phyloP scores from a whole-genome alignment of 2,888 invertebrate species.

The Deilephila elpenor region DNA sequence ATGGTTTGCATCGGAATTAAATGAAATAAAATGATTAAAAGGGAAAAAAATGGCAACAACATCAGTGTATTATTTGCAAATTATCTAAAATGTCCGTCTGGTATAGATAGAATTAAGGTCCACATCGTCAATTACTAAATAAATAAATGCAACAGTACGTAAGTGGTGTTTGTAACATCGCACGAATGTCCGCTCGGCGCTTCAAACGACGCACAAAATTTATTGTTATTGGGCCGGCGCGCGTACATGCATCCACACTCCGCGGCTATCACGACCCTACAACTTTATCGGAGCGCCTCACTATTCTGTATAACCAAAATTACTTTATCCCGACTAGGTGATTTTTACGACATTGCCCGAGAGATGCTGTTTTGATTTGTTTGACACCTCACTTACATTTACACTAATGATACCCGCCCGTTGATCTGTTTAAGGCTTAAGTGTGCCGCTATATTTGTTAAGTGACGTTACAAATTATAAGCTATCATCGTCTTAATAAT shows the following conservation, averaged over 20 bases:
- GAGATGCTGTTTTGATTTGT: slow-evolving; percentile 59
- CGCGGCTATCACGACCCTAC: slow-evolving; percentile 80
- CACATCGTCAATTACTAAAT: not conserved
- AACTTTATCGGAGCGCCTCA: slow-evolving; percentile 75
- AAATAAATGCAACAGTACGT: slow-evolving; percentile 2
- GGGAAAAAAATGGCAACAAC: too few species aligned
- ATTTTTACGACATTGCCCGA: slow-evolving; percentile 42
- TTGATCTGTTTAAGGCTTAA: slow-evolving; percentile 34
- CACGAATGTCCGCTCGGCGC: slow-evolving; percentile 61
- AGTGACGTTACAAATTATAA: slow-evolving; percentile 16
- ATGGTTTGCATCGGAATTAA: too few species aligned
- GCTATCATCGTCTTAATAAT: slow-evolving; percentile 21
- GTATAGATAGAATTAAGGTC: too few species aligned
- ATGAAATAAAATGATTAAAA: too few species aligned
- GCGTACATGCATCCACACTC: slow-evolving; percentile 84
- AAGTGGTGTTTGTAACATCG: slow-evolving; percentile 20
- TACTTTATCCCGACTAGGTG: slow-evolving; percentile 50
- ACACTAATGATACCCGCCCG: slow-evolving; percentile 34
- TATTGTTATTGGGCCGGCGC: slow-evolving; percentile 82
- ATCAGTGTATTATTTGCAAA: too few species aligned
- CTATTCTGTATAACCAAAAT: slow-evolving; percentile 65
- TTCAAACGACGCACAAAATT: slow-evolving; percentile 80
- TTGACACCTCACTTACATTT: slow-evolving; percentile 50
- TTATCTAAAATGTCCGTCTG: too few species aligned
- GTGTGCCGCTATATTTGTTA: slow-evolving; percentile 27